Percentiles rank a stretch among this genome's conserved stretches.
Evolutionary conservation across 2,797 vertebrate species (phyloP).

Genomic region (Hipposideros larvatus): DNA sequence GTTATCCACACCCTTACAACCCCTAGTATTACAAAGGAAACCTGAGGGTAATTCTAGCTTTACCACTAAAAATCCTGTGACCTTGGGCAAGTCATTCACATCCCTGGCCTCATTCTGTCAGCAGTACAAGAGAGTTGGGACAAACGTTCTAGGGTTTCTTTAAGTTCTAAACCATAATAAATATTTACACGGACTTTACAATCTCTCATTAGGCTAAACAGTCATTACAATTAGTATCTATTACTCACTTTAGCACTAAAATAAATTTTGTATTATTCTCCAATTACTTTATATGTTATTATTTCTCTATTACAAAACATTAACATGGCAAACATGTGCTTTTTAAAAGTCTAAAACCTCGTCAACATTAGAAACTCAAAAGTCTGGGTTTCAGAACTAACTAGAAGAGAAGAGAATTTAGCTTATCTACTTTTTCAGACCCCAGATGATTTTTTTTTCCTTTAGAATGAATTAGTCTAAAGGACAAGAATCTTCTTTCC

Average conservation of each 20-base stretch:
- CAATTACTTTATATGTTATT: neutral
- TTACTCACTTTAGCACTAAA: neutral
- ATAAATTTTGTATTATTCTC: slow-evolving; percentile 12
- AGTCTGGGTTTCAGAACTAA: neutral
- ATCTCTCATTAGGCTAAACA: slow-evolving; percentile 43
- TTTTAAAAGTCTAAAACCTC: neutral
- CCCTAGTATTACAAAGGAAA: slow-evolving; percentile 25
- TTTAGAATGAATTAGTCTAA: slow-evolving; percentile 2
- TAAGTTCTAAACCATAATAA: slow-evolving; percentile 23
- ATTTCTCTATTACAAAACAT: slow-evolving; percentile 26
- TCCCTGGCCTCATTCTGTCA: neutral
- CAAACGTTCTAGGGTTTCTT: neutral
- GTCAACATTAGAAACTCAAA: slow-evolving; percentile 12
- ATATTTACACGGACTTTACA: slow-evolving; percentile 10
- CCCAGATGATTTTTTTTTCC: neutral
- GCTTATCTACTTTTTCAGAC: neutral
- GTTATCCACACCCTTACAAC: neutral
- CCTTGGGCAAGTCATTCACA: neutral
- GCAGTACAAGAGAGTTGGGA: neutral
- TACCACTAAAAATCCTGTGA: slow-evolving; percentile 1
- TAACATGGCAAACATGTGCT: neutral
- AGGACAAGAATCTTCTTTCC: neutral
- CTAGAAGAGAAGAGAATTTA: neutral
- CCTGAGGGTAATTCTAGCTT: neutral
- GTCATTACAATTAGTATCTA: neutral